A percentile compares a stretch with the other conserved stretches of the same genome.
Evolutionary conservation across 1,140 invertebrate species (phyloP).

Genomic region (Reticulitermes speratus): DNA sequence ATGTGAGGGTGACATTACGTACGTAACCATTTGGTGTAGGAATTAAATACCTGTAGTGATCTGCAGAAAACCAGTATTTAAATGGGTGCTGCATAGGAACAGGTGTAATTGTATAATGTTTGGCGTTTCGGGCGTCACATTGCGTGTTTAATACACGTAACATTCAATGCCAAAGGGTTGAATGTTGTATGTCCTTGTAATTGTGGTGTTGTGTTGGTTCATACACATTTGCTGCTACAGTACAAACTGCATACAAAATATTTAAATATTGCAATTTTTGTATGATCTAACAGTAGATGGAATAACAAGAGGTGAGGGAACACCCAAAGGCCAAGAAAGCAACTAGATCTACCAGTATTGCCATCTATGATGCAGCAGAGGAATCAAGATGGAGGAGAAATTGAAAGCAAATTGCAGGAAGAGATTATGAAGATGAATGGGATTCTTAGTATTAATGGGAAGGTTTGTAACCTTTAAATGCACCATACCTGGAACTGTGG

Average conservation of each 20-base stretch:
- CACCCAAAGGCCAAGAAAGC: slow-evolving; percentile 26
- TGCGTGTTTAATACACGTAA: no score
- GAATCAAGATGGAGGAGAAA: slow-evolving; percentile 49
- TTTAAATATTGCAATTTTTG: neutral
- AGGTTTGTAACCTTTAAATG: slow-evolving; percentile 41
- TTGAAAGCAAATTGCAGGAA: slow-evolving; percentile 72
- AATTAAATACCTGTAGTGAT: no score
- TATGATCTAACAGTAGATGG: slow-evolving; percentile 3
- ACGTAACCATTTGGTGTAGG: no score
- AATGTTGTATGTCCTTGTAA: no score
- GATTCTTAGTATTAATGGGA: slow-evolving; percentile 76
- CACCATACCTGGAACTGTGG: neutral
- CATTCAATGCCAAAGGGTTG: no score
- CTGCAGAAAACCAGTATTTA: no score
- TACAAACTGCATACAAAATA: neutral
- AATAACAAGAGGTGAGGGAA: slow-evolving; percentile 26
- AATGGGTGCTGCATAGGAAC: no score
- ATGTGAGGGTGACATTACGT: no score
- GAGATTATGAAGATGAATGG: slow-evolving; percentile 83
- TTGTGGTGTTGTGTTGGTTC: neutral
- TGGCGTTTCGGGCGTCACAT: no score
- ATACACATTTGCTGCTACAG: neutral
- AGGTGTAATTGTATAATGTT: no score
- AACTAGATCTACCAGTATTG: slow-evolving; percentile 27
- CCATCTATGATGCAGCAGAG: slow-evolving; percentile 38